phyloP scores from a whole-genome alignment of 2,888 invertebrate species.

The Trissonchulus sp. region DNA sequence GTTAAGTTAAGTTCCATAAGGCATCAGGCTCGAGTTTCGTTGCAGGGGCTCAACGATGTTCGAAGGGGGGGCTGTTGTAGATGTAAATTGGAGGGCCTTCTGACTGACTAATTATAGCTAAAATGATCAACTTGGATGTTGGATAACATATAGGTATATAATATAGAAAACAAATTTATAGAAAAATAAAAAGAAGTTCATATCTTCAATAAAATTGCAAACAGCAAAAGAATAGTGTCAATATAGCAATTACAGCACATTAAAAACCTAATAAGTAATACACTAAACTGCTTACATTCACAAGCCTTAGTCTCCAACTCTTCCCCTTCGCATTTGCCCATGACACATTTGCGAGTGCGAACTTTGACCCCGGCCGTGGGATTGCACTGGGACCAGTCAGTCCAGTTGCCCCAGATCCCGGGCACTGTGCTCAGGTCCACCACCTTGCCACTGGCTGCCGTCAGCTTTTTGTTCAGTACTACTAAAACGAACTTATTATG shows the following conservation, averaged over 20 bases:
- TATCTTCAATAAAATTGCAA: too few species aligned
- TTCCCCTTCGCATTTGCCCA: conserved; percentile 11
- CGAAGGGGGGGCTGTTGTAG: too few species aligned
- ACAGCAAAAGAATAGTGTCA: too few species aligned
- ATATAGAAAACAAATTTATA: too few species aligned
- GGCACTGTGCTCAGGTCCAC: background rate
- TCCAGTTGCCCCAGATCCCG: conserved; percentile 14
- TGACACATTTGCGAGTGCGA: background rate
- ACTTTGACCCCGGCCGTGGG: conserved; percentile 19
- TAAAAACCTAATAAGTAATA: background rate
- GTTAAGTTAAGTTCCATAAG: too few species aligned
- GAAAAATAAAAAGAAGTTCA: too few species aligned
- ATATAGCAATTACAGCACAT: background rate
- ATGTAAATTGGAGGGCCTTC: too few species aligned
- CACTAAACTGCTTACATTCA: conserved; percentile 23
- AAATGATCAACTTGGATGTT: too few species aligned
- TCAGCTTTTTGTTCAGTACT: background rate
- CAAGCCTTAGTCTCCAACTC: conserved; percentile 17
- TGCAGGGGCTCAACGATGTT: too few species aligned
- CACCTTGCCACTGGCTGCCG: background rate
- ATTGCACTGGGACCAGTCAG: conserved; percentile 26
- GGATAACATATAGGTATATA: too few species aligned
- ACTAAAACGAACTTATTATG: background rate
- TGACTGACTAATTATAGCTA: too few species aligned
- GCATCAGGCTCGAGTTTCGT: too few species aligned